Evolutionary conservation across 2,797 vertebrate genomes (phyloP), one percentile per base, ranked within the genome.

Genomic region (Nothura maculosa): DNA sequence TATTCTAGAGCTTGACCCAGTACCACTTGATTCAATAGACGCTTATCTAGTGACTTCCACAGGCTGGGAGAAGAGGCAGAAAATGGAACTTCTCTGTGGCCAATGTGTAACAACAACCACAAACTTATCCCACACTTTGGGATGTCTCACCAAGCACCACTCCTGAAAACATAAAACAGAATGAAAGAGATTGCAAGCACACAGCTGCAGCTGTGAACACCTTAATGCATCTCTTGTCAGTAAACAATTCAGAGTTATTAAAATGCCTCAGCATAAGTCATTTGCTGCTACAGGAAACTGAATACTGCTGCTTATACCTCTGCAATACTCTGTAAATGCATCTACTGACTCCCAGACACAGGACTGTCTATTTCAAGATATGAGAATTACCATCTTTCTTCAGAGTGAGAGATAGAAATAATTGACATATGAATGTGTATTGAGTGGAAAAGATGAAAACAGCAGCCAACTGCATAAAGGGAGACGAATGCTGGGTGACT

Each of bases 191-290:
- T 62, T 63, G n/a, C 64, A 89, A 91, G n/a, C 13, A 80, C n/a
- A 42, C 30, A 95, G 64, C 25, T 81, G 47, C 36, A 86, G 52
- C 68, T 81, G 48, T 92, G 85, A 82, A 82, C 45, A 77, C 63
- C 74, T 88, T 91, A 90, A 81, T 85, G 32, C 52, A 45, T 82
- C 25, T 85, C 64, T 50, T 80, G 75, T 82, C 61, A 90, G 54
- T 89, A 87, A 28, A 77, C 77, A 89, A 82, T 57, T 67, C 28
- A 86, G 79, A 92, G 32, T 32, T 82, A 86, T 68, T 77, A 87
- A 81, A 79, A 91, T 57, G 32, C 68, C 40, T 28, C 58, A 68
- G 20, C 12, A 28, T 64, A 91, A 84, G 60, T 77, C 3, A 61
- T n/a, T 73, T 40, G 12, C 61, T 81, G 54, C 38, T 61, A 63